A percentile compares a stretch with the other conserved stretches of the same genome.
These are phyloP conservation scores for Alectoris magna DNA, from an alignment of 2,797 vertebrate species.

Conservation along the genomic window DNA sequence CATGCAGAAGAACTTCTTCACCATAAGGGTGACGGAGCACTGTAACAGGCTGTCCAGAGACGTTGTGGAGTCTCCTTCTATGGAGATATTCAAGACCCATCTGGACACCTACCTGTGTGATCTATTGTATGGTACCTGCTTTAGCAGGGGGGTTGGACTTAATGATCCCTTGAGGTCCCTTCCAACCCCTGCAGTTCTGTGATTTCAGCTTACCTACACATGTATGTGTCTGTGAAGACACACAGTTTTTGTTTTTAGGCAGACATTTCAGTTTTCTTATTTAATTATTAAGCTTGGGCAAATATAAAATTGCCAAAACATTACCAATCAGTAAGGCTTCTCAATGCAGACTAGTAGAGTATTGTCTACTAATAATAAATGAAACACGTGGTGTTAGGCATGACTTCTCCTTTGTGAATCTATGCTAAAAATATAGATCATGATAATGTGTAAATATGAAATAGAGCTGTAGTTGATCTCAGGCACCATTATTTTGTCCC, in stretches of 20 bases:
- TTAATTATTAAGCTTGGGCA: not conserved
- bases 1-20: no score
- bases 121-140: no score
- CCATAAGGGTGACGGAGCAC: no score
- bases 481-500: not conserved
- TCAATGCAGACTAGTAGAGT: not conserved
- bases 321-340: not conserved
- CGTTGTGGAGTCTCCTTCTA: no score
- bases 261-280: not conserved
- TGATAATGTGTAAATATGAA: not conserved
- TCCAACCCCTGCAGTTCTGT: no score
- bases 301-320: not conserved
- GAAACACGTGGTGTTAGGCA: not conserved
- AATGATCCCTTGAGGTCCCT: no score
- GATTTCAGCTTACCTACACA: not conserved
- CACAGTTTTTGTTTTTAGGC: not conserved
- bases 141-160: no score
- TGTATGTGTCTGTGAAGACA: not conserved
- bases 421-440: not conserved
- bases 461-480: not conserved
- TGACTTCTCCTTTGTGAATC: not conserved
- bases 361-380: not conserved
- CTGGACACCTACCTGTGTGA: no score
- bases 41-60: no score
- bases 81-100: no score